phyloP scores from a whole-genome alignment of 2,797 vertebrate genomes.

The Aldrovandia affinis region DNA sequence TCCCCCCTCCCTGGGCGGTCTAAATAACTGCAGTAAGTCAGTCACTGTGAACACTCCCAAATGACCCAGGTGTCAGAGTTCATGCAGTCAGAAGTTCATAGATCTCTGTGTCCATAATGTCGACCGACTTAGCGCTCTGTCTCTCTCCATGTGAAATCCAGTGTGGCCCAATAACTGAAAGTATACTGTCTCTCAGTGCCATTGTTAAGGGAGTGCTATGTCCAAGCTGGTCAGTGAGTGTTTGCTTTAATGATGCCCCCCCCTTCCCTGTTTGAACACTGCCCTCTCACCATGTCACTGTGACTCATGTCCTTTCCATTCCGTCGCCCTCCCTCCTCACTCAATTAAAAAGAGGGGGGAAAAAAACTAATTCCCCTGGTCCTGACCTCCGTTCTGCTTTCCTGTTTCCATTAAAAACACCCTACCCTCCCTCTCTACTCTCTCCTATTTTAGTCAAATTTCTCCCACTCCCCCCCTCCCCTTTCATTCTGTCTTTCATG shows the following conservation, averaged over 20 bases:
- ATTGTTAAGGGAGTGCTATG: slow-evolving; percentile 24
- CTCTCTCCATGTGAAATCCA: background rate
- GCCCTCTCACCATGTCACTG: slow-evolving; percentile 49
- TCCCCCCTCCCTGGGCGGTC: background rate
- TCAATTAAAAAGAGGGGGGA: slow-evolving; percentile 61
- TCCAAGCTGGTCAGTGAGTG: slow-evolving; percentile 28
- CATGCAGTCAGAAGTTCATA: slow-evolving; percentile 10
- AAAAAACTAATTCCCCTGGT: slow-evolving; percentile 52
- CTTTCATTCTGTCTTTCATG: slow-evolving; percentile 46
- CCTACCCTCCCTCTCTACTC: slow-evolving; percentile 33
- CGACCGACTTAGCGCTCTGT: background rate
- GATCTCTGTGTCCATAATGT: background rate
- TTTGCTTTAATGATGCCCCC: slow-evolving; percentile 21
- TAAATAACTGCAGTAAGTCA: background rate
- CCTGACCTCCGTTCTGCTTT: slow-evolving; percentile 65
- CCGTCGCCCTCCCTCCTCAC: slow-evolving; percentile 52
- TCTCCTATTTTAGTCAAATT: slow-evolving; percentile 73
- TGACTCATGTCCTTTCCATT: slow-evolving; percentile 70
- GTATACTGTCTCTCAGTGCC: background rate
- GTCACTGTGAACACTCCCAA: background rate
- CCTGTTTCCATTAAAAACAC: slow-evolving; percentile 67
- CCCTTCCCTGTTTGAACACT: slow-evolving; percentile 12
- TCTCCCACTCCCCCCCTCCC: background rate
- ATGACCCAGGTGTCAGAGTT: slow-evolving; percentile 14
- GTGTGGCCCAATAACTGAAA: background rate